Evolutionary conservation across 2,113 vertebrate species (phyloP), one percentile per base, ranked within the genome.

Genomic region (Argyrosomus japonicus): DNA sequence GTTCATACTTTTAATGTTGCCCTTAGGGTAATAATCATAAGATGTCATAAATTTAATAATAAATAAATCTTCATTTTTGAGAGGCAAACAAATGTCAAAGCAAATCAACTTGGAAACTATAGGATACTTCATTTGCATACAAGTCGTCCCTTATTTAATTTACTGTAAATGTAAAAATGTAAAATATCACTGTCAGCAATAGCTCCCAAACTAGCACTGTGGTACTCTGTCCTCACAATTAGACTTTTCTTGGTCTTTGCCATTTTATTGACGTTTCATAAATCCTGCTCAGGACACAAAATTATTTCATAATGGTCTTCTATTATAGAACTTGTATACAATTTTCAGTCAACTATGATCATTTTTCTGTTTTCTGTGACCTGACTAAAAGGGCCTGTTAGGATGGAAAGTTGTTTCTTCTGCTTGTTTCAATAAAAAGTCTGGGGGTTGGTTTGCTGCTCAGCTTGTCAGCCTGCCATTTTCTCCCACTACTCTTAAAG

Each of bases 21-120:
- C 51, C 36, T 21, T 18, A 57, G 47, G 21, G 13, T 43, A 60
- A 43, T 36, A 57, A 58, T 54, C 63, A 56, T 53, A 32, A 19
- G 23, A 45, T 56, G 21, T 11, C 12, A 51, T 83, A 79, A 58
- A 71, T 71, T 6, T 32, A 32, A 6, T 32, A 32, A 32, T 32
- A 32, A 32, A 51, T 83, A 79, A 51, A 71, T 75, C 21, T 70
- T 79, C 64, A 81, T 76, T 82, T 88, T 80, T 19, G 32, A 36
- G 68, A 32, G 53, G 63, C 71, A 77, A 40, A 81, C 54, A 53
- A 18, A 27, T 50, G 57, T 53, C 53, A 67, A 48, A 51, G 27
- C 2, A 25, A 53, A 43, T 53, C 5, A 53, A 48, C 19, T 32
- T 47, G 61, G 21, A 19, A 50, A 19, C 17, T 19, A 21, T 3